A percentile compares a stretch with the other conserved stretches of the same genome.
Evolutionary conservation across 2,888 invertebrate genomes (phyloP).

Genomic region (Arctia plantaginis): DNA sequence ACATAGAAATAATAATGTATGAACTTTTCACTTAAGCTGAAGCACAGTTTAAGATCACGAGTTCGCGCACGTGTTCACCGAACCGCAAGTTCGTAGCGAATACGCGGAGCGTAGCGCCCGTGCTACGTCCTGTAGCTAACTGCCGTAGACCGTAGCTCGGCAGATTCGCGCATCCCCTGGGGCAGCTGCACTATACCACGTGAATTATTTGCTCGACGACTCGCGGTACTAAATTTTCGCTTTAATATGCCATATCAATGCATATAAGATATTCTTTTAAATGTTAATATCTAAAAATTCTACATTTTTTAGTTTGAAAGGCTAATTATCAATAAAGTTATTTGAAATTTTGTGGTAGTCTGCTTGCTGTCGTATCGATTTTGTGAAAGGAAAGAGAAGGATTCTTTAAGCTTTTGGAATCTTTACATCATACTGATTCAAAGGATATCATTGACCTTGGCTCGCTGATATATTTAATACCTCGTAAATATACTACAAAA

Average conservation of each 20-base stretch:
- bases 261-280: neutral
- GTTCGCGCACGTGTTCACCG: slow-evolving; percentile 61
- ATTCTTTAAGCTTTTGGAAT: neutral
- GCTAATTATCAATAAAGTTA: neutral
- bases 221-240: slow-evolving; percentile 54
- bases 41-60: slow-evolving; percentile 43
- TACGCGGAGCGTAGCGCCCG: slow-evolving; percentile 73
- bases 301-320: neutral
- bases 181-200: slow-evolving; percentile 60
- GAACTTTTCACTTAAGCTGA: slow-evolving; percentile 37
- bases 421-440: neutral
- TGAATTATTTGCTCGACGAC: slow-evolving; percentile 57
- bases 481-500: neutral
- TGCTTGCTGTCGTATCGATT: no score
- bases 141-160: slow-evolving; percentile 68
- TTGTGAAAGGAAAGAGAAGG: no score
- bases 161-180: slow-evolving; percentile 70
- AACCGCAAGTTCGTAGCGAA: slow-evolving; percentile 64
- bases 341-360: neutral
- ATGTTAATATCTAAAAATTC: neutral
- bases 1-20: slow-evolving; percentile 9
- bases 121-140: slow-evolving; percentile 78
- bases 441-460: no score
- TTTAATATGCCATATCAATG: slow-evolving; percentile 26
- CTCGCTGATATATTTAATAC: neutral